phyloP scores from a whole-genome alignment of 2,888 invertebrate species.

The Auanema freiburgensis region DNA sequence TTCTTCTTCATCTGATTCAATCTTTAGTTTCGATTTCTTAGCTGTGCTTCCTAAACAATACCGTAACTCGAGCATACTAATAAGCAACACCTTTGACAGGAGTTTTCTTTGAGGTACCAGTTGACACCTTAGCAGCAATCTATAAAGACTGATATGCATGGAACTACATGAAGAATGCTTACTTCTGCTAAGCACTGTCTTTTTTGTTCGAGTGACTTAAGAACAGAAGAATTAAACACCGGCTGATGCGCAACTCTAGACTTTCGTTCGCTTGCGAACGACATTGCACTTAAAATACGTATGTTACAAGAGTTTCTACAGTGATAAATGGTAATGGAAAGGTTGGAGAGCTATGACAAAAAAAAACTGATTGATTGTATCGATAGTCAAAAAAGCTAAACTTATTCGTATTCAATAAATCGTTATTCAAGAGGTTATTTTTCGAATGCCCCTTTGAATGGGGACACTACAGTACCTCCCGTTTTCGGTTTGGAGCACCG shows the following conservation, averaged over 20 bases:
- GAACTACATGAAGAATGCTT: not conserved
- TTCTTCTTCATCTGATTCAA: conserved; percentile 30
- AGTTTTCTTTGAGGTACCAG: not conserved
- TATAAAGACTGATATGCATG: not conserved
- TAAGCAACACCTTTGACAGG: not conserved
- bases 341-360: too few relatives aligned
- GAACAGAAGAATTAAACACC: conserved; percentile 4
- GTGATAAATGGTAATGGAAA: too few relatives aligned
- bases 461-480: too few relatives aligned
- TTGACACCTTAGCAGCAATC: conserved; percentile 5
- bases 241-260: conserved; percentile 4
- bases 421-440: too few relatives aligned
- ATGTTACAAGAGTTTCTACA: too few relatives aligned
- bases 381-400: too few relatives aligned
- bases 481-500: too few relatives aligned
- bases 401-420: too few relatives aligned
- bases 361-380: too few relatives aligned
- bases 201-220: conserved; percentile 16
- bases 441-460: too few relatives aligned
- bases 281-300: too few relatives aligned
- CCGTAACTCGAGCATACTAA: not conserved
- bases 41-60: conserved; percentile 1
- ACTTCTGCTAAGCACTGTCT: conserved; percentile 15
- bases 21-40: not conserved
- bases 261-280: not conserved